Evolutionary conservation across 2,888 invertebrate genomes (phyloP).

Genomic region (Heliconius erato): DNA sequence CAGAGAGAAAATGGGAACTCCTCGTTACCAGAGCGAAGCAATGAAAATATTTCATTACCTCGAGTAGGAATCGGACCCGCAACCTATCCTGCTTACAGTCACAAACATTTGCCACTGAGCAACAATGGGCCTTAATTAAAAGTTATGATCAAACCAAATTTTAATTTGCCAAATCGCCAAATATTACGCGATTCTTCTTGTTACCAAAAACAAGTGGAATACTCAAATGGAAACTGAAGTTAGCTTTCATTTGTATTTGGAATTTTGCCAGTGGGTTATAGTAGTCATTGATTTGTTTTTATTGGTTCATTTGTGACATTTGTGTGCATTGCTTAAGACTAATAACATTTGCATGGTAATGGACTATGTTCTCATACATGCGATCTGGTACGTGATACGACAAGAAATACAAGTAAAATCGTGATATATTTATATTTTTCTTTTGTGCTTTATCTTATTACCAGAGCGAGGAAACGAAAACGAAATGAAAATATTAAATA

Average conservation of each 20-base stretch:
- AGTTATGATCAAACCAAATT: conserved; percentile 3
- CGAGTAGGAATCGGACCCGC: too few species aligned
- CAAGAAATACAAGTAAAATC: background rate
- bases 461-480: too few species aligned
- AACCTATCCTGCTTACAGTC: too few species aligned
- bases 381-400: conserved; percentile 2
- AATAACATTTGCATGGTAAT: conserved; percentile 32
- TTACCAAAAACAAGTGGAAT: conserved; percentile 35
- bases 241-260: conserved; percentile 43
- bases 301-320: conserved; percentile 41
- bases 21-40: too few species aligned
- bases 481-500: too few species aligned
- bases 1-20: too few species aligned
- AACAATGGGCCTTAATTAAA: background rate
- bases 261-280: conserved; percentile 39
- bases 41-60: too few species aligned
- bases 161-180: conserved; percentile 12
- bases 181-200: conserved; percentile 17
- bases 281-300: conserved; percentile 44
- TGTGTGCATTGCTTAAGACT: conserved; percentile 31
- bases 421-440: too few species aligned
- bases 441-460: too few species aligned
- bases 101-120: too few species aligned
- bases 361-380: conserved; percentile 18
- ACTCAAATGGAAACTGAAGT: conserved; percentile 34